A percentile compares a stretch with the other conserved stretches of the same genome.
Evolutionary conservation across 2,888 invertebrate species (phyloP).

Genomic region (Diachrysia chrysitis): DNA sequence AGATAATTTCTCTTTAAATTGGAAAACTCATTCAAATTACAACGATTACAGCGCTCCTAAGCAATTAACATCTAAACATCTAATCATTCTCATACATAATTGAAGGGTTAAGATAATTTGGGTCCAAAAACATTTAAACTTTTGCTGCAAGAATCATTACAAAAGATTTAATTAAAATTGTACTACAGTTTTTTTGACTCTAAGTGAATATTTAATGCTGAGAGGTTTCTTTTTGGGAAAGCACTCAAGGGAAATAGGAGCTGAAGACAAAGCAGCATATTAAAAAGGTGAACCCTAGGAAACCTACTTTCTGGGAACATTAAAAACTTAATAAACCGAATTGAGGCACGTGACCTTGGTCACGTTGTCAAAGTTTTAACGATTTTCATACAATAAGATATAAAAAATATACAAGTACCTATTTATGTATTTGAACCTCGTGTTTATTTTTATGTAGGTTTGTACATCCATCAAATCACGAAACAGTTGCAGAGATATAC

Average conservation of each 20-base stretch:
- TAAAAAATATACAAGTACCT: not conserved
- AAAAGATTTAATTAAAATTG: slow-evolving; percentile 22
- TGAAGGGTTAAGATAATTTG: not conserved
- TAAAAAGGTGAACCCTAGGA: slow-evolving; percentile 24
- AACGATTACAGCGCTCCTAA: not conserved
- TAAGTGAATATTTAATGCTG: slow-evolving; percentile 15
- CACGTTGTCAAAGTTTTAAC: too few species aligned
- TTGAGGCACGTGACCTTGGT: slow-evolving; percentile 23
- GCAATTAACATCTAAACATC: slow-evolving; percentile 5
- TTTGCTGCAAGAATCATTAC: not conserved
- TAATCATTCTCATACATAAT: not conserved
- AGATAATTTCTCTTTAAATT: not conserved
- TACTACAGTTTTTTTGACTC: slow-evolving; percentile 5
- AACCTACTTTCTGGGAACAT: slow-evolving; percentile 9
- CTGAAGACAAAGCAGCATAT: slow-evolving; percentile 21
- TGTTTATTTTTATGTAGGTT: not conserved
- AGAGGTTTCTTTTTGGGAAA: slow-evolving; percentile 9
- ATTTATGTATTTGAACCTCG: not conserved
- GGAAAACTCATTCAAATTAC: not conserved
- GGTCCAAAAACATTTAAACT: not conserved
- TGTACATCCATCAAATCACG: not conserved
- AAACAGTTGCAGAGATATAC: too few species aligned
- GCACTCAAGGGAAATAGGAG: slow-evolving; percentile 31
- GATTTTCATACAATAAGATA: not conserved
- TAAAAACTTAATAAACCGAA: slow-evolving; percentile 29